A percentile compares a stretch with the other conserved stretches of the same genome.
Conservation (phyloP, 2,888 invertebrate genomes). For the Cheilosia grossa region DNA sequence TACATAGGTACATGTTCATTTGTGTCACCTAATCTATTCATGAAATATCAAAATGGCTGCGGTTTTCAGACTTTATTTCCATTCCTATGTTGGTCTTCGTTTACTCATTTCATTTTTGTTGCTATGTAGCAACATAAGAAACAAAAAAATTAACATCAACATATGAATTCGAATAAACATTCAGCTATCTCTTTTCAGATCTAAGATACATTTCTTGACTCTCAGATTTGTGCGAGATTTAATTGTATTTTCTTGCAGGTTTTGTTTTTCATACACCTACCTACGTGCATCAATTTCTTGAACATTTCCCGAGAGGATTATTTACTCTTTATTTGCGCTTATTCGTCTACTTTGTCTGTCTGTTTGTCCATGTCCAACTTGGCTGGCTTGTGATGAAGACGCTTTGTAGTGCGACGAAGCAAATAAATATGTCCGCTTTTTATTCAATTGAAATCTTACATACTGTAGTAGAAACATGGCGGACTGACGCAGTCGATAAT, state of each 20-base stretch:
- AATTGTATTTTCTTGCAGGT: conserved; percentile 46
- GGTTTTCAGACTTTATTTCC: conserved; percentile 44
- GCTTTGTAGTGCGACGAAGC: conserved; percentile 52
- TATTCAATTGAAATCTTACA: conserved; percentile 62
- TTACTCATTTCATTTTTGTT: conserved; percentile 5
- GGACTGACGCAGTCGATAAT: conserved; percentile 45
- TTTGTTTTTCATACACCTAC: conserved; percentile 1
- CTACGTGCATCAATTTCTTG: conserved; percentile 17
- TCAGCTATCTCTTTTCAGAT: conserved; percentile 27
- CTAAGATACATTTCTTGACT: conserved; percentile 34
- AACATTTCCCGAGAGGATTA: conserved; percentile 50
- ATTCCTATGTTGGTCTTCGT: conserved; percentile 7
- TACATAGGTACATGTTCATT: conserved; percentile 48
- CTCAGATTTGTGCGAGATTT: conserved; percentile 46
- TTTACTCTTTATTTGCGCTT: conserved; percentile 55
- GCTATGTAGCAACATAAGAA: not conserved
- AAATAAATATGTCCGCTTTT: conserved; percentile 66
- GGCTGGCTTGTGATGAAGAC: conserved; percentile 33
- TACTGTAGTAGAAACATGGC: conserved; percentile 52
- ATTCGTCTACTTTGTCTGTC: conserved; percentile 30
- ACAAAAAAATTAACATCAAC: conserved; percentile 17
- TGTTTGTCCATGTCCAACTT: conserved; percentile 31
- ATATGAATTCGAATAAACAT: not conserved
- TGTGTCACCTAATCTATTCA: conserved; percentile 71
- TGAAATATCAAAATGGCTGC: conserved; percentile 69